Evolutionary conservation across 2,888 invertebrate species (phyloP).

Genomic region (Sminthurides aquaticus): DNA sequence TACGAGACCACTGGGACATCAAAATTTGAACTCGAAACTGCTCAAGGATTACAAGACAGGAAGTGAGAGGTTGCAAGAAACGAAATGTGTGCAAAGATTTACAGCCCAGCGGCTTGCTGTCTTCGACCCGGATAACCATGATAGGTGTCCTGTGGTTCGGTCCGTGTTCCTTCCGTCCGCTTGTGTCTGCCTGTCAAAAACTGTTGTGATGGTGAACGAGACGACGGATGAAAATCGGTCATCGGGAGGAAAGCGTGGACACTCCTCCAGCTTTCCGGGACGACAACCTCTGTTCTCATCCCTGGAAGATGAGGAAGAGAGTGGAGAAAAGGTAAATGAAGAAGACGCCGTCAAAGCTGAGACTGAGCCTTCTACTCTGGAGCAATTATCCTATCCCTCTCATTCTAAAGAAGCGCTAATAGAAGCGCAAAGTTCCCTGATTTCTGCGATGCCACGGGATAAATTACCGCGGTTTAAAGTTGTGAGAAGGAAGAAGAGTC

Average conservation of each 20-base stretch:
- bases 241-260: neutral
- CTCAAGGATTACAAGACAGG: conserved; percentile 1
- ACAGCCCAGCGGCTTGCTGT: conserved; percentile 41
- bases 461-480: neutral
- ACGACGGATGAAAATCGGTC: neutral
- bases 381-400: neutral
- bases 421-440: neutral
- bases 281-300: conserved; percentile 3
- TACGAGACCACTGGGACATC: neutral
- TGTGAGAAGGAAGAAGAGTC: neutral
- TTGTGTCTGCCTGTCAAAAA: conserved; percentile 36
- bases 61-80: neutral
- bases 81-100: conserved; percentile 36
- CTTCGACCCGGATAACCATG: conserved; percentile 37
- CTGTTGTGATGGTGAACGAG: neutral
- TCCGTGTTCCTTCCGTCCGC: conserved; percentile 42
- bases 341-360: neutral
- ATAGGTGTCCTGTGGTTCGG: conserved; percentile 39
- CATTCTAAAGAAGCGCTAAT: neutral
- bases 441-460: neutral
- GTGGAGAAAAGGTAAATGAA: neutral
- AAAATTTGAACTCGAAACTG: neutral
- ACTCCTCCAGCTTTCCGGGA: neutral
- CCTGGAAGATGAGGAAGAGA: neutral
- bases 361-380: neutral